A percentile compares a stretch with the other conserved stretches of the same genome.
Conservation (phyloP, 2,888 invertebrate species). For the Nemoura dubitans region DNA sequence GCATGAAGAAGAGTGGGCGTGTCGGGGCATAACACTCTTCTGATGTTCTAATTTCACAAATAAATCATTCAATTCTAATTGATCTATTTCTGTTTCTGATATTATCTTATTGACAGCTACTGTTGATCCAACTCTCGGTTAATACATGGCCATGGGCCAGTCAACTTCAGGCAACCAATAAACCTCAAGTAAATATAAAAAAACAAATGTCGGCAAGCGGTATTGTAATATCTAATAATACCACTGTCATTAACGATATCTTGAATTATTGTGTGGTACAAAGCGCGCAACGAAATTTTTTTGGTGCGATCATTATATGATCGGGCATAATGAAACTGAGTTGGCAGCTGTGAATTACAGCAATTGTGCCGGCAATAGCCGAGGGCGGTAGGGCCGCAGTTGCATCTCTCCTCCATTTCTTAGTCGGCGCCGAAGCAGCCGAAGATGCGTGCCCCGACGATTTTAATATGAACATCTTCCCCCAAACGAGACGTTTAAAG, state of each 20-base stretch:
- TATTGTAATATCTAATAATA: neutral
- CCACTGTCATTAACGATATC: neutral
- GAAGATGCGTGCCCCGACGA: neutral
- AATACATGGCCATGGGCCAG: neutral
- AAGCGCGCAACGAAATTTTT: neutral
- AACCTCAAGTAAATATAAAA: neutral
- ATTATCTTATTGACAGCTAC: too few relatives aligned
- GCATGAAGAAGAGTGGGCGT: too few relatives aligned
- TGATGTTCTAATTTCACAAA: too few relatives aligned
- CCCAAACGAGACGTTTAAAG: neutral
- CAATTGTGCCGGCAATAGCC: constrained; percentile 1
- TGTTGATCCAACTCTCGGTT: too few relatives aligned
- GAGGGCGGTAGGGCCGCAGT: neutral
- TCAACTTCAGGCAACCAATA: neutral
- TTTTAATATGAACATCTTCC: constrained; percentile 8
- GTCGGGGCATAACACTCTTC: too few relatives aligned
- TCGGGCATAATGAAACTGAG: neutral
- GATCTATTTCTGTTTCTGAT: too few relatives aligned
- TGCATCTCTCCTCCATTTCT: neutral
- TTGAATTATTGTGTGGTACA: constrained; percentile 17
- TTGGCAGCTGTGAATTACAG: constrained; percentile 25
- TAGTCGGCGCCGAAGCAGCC: neutral
- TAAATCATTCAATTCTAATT: too few relatives aligned
- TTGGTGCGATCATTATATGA: neutral
- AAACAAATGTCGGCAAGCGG: neutral